Percentiles rank a stretch among this genome's conserved stretches.
Evolutionary conservation across 1,140 invertebrate genomes (phyloP).

Genomic region (Trachymyrmex cornetzi): DNA sequence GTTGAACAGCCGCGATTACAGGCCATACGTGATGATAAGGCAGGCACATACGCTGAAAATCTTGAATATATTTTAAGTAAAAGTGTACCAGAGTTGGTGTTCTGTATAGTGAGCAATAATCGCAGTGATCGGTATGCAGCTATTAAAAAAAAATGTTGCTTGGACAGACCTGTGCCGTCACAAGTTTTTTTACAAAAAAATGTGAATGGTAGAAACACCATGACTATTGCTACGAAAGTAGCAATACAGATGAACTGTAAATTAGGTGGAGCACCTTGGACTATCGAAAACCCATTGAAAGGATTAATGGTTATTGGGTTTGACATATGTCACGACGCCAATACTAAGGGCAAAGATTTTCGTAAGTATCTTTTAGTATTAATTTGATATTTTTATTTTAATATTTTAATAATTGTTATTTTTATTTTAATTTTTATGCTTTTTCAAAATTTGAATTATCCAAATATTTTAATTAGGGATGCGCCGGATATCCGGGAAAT

Average conservation of each 20-base stretch:
- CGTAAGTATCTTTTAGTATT: constrained; percentile 76
- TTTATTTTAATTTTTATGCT: neutral
- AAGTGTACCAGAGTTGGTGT: constrained; percentile 88
- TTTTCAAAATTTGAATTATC: neutral
- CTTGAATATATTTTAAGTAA: constrained; percentile 88
- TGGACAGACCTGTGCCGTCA: constrained; percentile 91
- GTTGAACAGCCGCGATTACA: rapidly evolving
- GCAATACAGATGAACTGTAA: constrained; percentile 96
- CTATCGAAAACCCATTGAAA: constrained; percentile 89
- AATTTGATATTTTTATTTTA: neutral
- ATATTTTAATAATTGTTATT: neutral
- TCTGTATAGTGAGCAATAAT: constrained; percentile 90
- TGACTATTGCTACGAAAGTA: constrained; percentile 96
- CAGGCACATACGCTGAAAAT: constrained; percentile 80
- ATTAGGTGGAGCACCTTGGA: constrained; percentile 95
- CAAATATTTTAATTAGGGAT: too few relatives aligned
- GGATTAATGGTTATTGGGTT: constrained; percentile 95
- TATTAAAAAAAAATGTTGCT: constrained; percentile 94
- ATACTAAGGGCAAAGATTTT: constrained; percentile 88
- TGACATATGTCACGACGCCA: constrained; percentile 94
- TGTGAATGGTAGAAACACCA: constrained; percentile 87
- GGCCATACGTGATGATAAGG: constrained; percentile 73
- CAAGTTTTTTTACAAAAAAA: constrained; percentile 91
- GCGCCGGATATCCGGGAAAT: too few relatives aligned
- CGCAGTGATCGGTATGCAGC: constrained; percentile 92